Evolutionary conservation across 2,888 invertebrate species (phyloP).

Genomic region (Ochropleura plecta): DNA sequence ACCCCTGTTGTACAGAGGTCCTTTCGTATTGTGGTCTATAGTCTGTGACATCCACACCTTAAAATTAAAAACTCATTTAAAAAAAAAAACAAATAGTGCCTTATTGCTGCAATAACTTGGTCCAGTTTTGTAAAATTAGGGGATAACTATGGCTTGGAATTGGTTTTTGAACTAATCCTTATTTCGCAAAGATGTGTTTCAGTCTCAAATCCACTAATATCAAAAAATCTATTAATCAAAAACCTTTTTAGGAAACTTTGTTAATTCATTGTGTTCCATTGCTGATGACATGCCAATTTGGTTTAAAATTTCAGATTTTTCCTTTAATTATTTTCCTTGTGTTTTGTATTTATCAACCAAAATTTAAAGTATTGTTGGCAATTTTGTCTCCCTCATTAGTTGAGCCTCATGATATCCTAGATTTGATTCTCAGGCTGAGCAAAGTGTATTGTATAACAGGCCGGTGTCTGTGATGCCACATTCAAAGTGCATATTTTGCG

Average conservation of each 20-base stretch:
- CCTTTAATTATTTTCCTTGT: slow-evolving; percentile 12
- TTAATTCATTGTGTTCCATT: neutral
- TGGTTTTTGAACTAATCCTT: neutral
- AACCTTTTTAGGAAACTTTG: neutral
- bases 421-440: neutral
- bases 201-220: neutral
- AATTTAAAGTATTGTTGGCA: slow-evolving; percentile 13
- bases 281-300: neutral
- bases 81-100: neutral
- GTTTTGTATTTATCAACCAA: neutral
- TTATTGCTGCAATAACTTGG: neutral
- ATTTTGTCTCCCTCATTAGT: neutral
- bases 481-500: neutral
- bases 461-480: no score
- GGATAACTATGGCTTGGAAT: neutral
- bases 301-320: neutral
- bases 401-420: neutral
- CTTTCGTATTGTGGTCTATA: neutral
- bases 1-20: neutral
- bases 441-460: neutral
- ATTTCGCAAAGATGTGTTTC: neutral
- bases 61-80: neutral
- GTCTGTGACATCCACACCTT: no score
- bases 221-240: neutral
- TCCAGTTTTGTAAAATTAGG: neutral